Conservation (phyloP, 2,888 invertebrate genomes). For the Cephus spinipes region DNA sequence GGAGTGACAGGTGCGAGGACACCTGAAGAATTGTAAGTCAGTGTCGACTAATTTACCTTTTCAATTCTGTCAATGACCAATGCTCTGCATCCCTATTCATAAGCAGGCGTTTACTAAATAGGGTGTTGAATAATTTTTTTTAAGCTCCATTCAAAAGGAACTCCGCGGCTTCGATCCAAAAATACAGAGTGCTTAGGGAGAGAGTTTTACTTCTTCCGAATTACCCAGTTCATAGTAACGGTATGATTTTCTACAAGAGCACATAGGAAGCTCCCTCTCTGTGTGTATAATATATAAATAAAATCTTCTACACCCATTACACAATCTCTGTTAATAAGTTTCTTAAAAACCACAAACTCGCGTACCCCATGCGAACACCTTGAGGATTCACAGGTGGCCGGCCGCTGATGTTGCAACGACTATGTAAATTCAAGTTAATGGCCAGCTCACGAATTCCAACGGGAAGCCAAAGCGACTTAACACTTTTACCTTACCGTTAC, state of each 20-base stretch:
- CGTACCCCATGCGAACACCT: not conserved
- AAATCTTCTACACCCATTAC: not conserved
- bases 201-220: not conserved
- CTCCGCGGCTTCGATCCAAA: not conserved
- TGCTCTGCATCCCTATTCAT: not conserved
- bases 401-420: conserved; percentile 15
- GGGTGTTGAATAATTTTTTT: not conserved
- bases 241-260: not conserved
- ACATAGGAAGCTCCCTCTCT: not conserved
- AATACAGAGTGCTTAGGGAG: not conserved
- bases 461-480: conserved; percentile 13
- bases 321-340: not conserved
- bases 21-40: not conserved
- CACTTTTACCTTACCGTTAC: conserved; percentile 22
- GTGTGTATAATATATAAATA: not conserved
- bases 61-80: not conserved
- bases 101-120: not conserved
- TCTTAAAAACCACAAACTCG: not conserved
- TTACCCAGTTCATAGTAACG: not conserved
- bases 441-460: conserved; percentile 20
- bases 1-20: not conserved
- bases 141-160: not conserved
- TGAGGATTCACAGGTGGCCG: conserved; percentile 8
- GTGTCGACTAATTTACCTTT: not conserved
- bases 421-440: conserved; percentile 19